Evolutionary conservation across 2,797 vertebrate genomes (phyloP), one percentile per base, ranked within the genome.

Genomic region (Microctenopoma lineatum): DNA sequence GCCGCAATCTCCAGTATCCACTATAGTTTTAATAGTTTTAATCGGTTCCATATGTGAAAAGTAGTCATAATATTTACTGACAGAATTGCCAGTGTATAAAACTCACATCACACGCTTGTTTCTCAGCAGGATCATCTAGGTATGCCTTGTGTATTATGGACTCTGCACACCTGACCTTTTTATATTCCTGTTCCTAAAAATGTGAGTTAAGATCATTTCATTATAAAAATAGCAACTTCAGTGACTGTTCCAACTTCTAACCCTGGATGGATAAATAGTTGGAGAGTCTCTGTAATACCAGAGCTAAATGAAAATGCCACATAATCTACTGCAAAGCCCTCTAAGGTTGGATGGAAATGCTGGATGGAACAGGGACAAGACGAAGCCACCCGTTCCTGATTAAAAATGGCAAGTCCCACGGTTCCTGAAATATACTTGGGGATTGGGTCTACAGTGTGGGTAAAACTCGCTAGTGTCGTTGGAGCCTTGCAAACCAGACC

Each of bases 331-430:
- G 79, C 57, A 81, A 85, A 87, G 69, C 82, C 84, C 80, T 87
- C 79, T 61, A 81, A 85, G 86, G 75, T 79, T 81, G 79, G 83
- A 80, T 75, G 55, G 79, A 79, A 66, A 80, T 72, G 52, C 55
- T 59, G 70, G 70, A 80, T 87, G 75, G 77, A 84, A 79, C 76
- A 66, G 66, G 66, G 80, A 87, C 57, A 71, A 86, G 80, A 86
- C 84, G 87, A 87, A 84, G 80, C 80, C 71, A 84, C 65, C 75
- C 75, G 46, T 58, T 85, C 64, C 79, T 84, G 84, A 87, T 87
- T 87, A 87, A 89, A 89, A 89, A 88, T 77, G 83, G 87, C 80
- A 83, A 73, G 69, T 85, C 87, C 84, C 82, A 81, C 77, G 80
- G 70, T 84, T 79, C 73, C 65, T 54, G 26, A 44, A 73, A 84